Conservation (phyloP, 2,113 vertebrate species). For the Variabilichromis moorii region DNA sequence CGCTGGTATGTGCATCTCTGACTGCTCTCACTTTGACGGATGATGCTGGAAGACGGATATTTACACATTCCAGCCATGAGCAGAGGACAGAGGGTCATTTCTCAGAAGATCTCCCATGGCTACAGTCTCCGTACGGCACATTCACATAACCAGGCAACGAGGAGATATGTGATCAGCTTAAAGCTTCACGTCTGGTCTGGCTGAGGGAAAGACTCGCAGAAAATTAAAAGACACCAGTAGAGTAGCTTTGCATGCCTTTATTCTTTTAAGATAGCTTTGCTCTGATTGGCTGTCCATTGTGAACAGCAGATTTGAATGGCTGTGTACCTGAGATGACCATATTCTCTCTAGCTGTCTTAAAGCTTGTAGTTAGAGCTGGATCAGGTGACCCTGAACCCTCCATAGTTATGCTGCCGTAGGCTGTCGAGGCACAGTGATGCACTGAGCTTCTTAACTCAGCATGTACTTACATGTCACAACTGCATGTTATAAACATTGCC, state of each 20-base stretch:
- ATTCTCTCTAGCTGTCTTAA: not conserved
- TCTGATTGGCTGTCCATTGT: not conserved
- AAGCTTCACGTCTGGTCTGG: not conserved
- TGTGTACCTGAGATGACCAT: not conserved
- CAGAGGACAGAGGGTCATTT: not conserved
- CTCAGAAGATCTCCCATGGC: not conserved
- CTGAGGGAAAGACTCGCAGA: not conserved
- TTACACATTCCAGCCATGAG: conserved; percentile 31
- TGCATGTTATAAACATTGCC: not conserved
- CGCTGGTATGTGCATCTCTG: not conserved
- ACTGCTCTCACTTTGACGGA: not conserved
- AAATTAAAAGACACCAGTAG: not conserved
- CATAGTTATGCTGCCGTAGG: not conserved
- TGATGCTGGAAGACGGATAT: conserved; percentile 20
- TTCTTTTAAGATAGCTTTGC: not conserved
- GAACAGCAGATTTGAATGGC: not conserved
- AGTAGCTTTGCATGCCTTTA: not conserved
- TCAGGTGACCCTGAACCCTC: not conserved
- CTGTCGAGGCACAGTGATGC: not conserved
- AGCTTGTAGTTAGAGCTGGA: not conserved
- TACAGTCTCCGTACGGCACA: not conserved
- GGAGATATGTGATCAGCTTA: not conserved
- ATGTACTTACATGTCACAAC: not conserved
- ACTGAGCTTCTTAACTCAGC: not conserved
- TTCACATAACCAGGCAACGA: not conserved